phyloP scores from a whole-genome alignment of 2,888 invertebrate species.

The Miltochrista miniata region DNA sequence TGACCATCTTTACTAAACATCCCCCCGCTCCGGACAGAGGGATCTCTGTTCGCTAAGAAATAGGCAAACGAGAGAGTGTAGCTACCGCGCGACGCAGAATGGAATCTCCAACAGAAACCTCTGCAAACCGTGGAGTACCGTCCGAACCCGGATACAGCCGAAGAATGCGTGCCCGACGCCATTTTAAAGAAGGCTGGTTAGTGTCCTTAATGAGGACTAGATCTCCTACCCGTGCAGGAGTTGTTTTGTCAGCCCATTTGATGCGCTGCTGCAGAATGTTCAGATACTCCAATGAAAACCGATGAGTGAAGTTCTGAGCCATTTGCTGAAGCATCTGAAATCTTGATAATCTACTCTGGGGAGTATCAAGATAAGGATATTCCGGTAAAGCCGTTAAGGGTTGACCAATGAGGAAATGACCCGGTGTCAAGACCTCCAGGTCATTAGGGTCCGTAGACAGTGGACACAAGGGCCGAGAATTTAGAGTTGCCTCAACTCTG shows the following conservation, averaged over 20 bases:
- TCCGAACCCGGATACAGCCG: not conserved
- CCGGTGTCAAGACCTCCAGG: constrained; percentile 7
- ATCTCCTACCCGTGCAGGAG: not conserved
- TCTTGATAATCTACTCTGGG: not conserved
- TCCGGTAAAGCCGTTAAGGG: constrained; percentile 10
- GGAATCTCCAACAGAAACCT: not conserved
- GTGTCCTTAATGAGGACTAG: not conserved
- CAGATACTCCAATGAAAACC: not conserved
- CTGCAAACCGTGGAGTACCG: not conserved
- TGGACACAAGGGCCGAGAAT: constrained; percentile 15
- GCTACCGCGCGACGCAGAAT: not conserved
- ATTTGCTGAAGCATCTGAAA: not conserved
- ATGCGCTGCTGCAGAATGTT: not conserved
- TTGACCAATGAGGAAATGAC: constrained; percentile 17
- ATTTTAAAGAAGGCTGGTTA: not conserved
- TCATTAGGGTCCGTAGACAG: constrained; percentile 12
- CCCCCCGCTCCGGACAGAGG: not conserved
- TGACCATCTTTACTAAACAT: not conserved
- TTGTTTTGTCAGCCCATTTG: not conserved
- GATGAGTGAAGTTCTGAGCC: not conserved
- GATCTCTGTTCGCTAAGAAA: constrained; percentile 5
- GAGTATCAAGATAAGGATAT: not conserved
- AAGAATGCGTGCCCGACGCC: not conserved
- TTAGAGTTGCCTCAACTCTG: constrained; percentile 14
- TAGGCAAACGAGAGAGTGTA: constrained; percentile 1